Percentiles rank a stretch among this genome's conserved stretches.
Evolutionary conservation across 2,888 invertebrate genomes (phyloP).

Genomic region (Harpalus rubripes): DNA sequence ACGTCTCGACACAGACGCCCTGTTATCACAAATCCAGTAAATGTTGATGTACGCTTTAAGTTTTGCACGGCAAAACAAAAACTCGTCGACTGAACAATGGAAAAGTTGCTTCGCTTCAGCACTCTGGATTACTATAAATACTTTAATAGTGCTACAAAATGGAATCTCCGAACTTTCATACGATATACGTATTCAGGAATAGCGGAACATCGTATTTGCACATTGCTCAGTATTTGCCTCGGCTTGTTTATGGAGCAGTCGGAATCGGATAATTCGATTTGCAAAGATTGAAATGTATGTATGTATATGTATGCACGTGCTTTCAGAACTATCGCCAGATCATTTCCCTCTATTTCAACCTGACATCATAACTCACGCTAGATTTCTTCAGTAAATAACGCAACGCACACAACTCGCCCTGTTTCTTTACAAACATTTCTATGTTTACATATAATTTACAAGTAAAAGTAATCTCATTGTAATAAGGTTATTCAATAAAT

Average conservation of each 20-base stretch:
- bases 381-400: conserved; percentile 11
- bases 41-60: conserved; percentile 62
- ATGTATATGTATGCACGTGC: conserved; percentile 34
- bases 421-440: not conserved
- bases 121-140: conserved; percentile 64
- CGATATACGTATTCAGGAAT: conserved; percentile 47
- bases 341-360: not conserved
- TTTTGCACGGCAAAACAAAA: conserved; percentile 59
- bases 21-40: conserved; percentile 62
- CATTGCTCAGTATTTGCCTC: conserved; percentile 22
- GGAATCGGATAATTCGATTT: conserved; percentile 47
- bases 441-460: not conserved
- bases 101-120: conserved; percentile 56
- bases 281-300: conserved; percentile 50
- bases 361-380: conserved; percentile 33
- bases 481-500: not conserved
- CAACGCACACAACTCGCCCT: not conserved
- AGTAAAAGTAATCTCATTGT: not conserved
- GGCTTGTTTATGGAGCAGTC: conserved; percentile 51
- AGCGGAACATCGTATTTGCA: conserved; percentile 15
- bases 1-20: conserved; percentile 39
- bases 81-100: conserved; percentile 57
- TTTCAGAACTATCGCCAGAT: conserved; percentile 31
- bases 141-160: conserved; percentile 62
- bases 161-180: conserved; percentile 58